These are phyloP conservation scores for Drosophila kanapiae DNA, from an alignment of 1,140 invertebrate genomes.

Conservation along the genomic window DNA sequence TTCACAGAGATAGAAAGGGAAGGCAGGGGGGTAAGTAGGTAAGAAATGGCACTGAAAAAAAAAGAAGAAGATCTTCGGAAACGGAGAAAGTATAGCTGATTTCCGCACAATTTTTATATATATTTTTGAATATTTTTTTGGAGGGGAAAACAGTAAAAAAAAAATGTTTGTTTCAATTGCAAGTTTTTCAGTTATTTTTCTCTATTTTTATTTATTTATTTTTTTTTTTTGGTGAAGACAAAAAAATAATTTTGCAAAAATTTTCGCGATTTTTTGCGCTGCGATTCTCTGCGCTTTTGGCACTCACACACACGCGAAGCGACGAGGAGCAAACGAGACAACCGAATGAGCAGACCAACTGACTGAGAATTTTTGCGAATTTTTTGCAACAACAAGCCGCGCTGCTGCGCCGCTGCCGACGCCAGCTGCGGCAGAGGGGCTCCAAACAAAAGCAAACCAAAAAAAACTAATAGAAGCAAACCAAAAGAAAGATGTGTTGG, in stretches of 20 bases:
- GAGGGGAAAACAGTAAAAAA: background rate
- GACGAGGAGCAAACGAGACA: conserved; percentile 82
- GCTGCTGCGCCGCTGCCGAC: conserved; percentile 13
- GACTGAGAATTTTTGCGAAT: conserved; percentile 39
- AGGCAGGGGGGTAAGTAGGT: no score
- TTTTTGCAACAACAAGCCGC: conserved; percentile 46
- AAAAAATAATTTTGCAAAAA: conserved; percentile 1
- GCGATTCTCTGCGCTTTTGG: conserved; percentile 32
- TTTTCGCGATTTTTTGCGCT: conserved; percentile 3
- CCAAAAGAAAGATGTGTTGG: conserved; percentile 23
- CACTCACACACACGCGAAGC: conserved; percentile 80
- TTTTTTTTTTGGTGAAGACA: conserved; percentile 3
- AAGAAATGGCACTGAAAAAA: background rate
- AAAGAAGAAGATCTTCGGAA: background rate
- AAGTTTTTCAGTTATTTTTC: background rate
- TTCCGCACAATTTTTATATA: background rate
- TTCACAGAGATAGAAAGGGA: background rate
- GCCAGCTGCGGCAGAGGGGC: conserved; percentile 30
- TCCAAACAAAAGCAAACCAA: conserved; percentile 78
- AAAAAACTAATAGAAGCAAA: conserved; percentile 14
- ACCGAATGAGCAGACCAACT: conserved; percentile 77
- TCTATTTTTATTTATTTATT: background rate
- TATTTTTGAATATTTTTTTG: background rate
- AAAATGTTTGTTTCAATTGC: background rate
- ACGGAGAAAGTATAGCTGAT: background rate